These are phyloP conservation scores for Operophtera brumata DNA, from an alignment of 2,888 invertebrate species.

Conservation along the genomic window DNA sequence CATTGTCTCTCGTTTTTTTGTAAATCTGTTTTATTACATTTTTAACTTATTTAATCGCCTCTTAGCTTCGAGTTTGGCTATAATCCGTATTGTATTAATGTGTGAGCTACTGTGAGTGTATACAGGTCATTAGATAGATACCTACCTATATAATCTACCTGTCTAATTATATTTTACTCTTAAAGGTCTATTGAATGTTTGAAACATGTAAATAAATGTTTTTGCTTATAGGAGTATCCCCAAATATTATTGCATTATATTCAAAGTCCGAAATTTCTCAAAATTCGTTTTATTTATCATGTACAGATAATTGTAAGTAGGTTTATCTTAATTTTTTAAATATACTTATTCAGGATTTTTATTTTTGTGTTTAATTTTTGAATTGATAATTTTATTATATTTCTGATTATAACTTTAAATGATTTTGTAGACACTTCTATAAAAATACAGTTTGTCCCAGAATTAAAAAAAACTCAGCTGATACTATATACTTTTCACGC, in stretches of 20 bases:
- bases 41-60: constrained; percentile 32
- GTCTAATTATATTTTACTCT: constrained; percentile 47
- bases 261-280: constrained; percentile 66
- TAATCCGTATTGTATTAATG: constrained; percentile 36
- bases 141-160: constrained; percentile 48
- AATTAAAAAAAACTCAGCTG: too few relatives aligned
- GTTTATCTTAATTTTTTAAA: constrained; percentile 76
- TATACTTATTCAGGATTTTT: constrained; percentile 78
- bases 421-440: too few relatives aligned
- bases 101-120: constrained; percentile 48
- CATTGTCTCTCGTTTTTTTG: constrained; percentile 2
- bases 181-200: constrained; percentile 50
- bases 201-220: constrained; percentile 63
- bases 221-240: constrained; percentile 54
- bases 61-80: constrained; percentile 42
- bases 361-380: constrained; percentile 51
- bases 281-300: constrained; percentile 72
- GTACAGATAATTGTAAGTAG: constrained; percentile 78
- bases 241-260: constrained; percentile 49
- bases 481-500: too few relatives aligned
- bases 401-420: too few relatives aligned
- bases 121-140: constrained; percentile 48
- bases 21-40: constrained; percentile 2
- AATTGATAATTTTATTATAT: not conserved
- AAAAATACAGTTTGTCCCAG: too few relatives aligned